Evolutionary conservation across 2,113 vertebrate genomes (phyloP).

Genomic region (Sprattus sprattus): DNA sequence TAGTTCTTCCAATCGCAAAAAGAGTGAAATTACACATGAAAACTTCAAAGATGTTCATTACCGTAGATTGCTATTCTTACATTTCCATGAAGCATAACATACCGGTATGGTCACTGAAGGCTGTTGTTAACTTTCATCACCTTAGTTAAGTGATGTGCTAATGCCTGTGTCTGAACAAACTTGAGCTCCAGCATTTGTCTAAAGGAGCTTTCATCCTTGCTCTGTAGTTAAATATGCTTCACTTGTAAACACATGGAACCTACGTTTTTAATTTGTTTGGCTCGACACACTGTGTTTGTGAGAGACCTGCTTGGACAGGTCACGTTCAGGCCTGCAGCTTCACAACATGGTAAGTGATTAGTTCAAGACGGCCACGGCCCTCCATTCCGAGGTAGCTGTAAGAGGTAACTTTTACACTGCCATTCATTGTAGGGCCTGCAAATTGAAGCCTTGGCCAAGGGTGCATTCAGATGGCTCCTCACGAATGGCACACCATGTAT

Average conservation of each 20-base stretch:
- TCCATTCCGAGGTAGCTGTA: neutral
- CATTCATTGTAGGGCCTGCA: conserved; percentile 41
- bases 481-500: conserved; percentile 56
- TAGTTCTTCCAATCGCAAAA: neutral
- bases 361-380: neutral
- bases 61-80: neutral
- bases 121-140: neutral
- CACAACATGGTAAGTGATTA: neutral
- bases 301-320: conserved; percentile 24
- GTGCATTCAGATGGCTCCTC: conserved; percentile 53
- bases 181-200: neutral
- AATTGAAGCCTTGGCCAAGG: conserved; percentile 52
- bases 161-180: neutral
- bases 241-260: neutral
- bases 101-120: neutral
- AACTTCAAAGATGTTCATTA: neutral
- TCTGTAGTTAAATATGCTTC: neutral
- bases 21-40: neutral
- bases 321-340: neutral
- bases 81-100: neutral
- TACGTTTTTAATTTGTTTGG: neutral
- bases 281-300: conserved; percentile 20
- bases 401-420: conserved; percentile 29
- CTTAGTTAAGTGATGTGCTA: neutral
- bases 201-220: neutral